Base-by-base conservation (phyloP, 2,888 invertebrate species). In the Aphidius colemani region DNA sequence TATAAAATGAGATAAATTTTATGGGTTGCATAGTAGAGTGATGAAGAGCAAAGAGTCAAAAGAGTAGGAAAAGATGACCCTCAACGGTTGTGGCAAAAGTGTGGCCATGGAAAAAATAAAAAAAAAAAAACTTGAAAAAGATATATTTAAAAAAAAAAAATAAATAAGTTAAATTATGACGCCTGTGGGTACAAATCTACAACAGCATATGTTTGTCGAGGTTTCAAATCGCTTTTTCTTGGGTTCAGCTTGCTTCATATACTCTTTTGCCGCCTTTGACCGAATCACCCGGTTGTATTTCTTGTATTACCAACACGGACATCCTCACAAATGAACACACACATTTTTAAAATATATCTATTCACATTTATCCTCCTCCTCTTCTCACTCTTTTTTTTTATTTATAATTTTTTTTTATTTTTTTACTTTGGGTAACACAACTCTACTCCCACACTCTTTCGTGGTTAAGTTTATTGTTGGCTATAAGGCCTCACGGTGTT, bases 401-500 rank as follows among this genome's bases (percentile, higher is more conserved):
- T 44, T 18, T 30, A 3, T 9, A n/a, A 48, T 13, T 48, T 44
- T 9, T 57, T 57, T 57, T 39, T 45, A 7, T 11, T n/a, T 39
- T 46, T 45, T 57, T n/a, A 30, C 7, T 8, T 10, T 56, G 45
- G 56, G 45, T 45, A 40, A 57, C 13, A 11, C 46, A 30, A 30
- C 30, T 30, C 5, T 30, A 30, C 56, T 61, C 65, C 61, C 65
- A 65, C 65, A 65, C 65, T 61, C 30, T 48, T 53, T 58, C 65
- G 65, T 61, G 61, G 61, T 65, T 57, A 73, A 74, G 76, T 77
- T 77, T 77, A 77, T 77, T 77, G 77, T 77, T 74, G 74, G 76
- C 75, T 73, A 70, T 73, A 71, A 66, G 66, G 66, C 57, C 53
- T 53, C 49, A 61, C 59, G 56, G 59, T 63, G 39, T 53, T 40